A percentile compares a stretch with the other conserved stretches of the same genome.
Conservation (phyloP, 2,113 vertebrate genomes). For the Cyrtonyx montezumae region DNA sequence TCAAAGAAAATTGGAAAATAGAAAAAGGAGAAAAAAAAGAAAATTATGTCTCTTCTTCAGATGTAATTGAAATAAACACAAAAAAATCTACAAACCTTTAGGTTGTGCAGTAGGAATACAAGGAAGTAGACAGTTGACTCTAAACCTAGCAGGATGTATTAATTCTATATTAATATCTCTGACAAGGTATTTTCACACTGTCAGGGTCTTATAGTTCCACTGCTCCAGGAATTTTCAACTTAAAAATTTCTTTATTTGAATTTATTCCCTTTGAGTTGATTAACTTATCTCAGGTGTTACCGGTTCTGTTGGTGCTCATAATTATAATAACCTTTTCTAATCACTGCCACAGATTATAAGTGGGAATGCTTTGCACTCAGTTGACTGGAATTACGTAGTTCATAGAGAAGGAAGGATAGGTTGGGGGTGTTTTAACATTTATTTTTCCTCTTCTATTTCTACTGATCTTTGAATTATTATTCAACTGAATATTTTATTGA, state of each 20-base stretch:
- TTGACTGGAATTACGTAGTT: background rate
- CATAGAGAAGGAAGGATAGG: background rate
- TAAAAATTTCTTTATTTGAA: background rate
- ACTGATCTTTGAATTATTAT: slow-evolving; percentile 33
- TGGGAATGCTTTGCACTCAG: background rate
- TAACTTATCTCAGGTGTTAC: background rate
- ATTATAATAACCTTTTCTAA: background rate
- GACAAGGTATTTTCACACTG: background rate
- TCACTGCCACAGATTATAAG: background rate
- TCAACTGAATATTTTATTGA: slow-evolving; percentile 22
- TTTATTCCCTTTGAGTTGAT: background rate
- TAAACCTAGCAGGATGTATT: background rate
- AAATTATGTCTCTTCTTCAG: background rate
- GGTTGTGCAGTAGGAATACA: background rate
- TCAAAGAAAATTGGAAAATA: background rate
- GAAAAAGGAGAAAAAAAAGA: background rate
- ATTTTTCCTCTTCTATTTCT: background rate
- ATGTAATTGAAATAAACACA: background rate
- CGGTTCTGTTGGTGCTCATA: background rate
- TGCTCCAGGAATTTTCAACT: background rate
- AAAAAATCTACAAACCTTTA: background rate
- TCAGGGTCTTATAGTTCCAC: background rate
- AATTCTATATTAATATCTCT: background rate
- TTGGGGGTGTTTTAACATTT: background rate
- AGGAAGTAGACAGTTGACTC: background rate